Base-by-base conservation (phyloP, 2,888 invertebrate species). In the Carpatolechia fugitivella region DNA sequence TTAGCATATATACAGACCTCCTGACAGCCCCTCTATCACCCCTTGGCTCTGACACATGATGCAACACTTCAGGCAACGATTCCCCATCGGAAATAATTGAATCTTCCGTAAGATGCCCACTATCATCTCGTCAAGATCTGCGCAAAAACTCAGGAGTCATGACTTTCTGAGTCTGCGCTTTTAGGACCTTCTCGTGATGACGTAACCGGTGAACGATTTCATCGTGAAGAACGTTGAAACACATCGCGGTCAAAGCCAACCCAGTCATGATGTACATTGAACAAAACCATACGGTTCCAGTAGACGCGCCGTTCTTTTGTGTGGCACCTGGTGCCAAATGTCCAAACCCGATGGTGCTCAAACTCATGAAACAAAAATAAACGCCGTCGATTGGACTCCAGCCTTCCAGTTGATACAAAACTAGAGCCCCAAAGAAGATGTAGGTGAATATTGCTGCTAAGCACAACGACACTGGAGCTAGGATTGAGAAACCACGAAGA, bases 281-380 rank as follows among this genome's bases (percentile, higher is more conserved):
- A 79, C 96, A 96, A 82, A 97, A 96, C 97, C 97, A 97, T 60
- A 96, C 93, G 29, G 96, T 96, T 31, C 94, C 93, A 55, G 91
- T 87, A 0, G 90, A 89, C 0, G 90, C 90, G 1, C 85, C 83
- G 54, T 88, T 89, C 59, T 80, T 89, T 55, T 89, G 89, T 1
- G 90, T 88, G 1, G 89, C 86, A 1, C 96, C 96, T 8, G 96
- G 96, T 52, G 96, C 93, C 85, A 96, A 92, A 76, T 97, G 96
- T 20, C 96, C 97, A 70, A 97, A 97, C 10, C 98, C 98, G 71
- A 97, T 97, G 14, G 97, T 97, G 69, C 96, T 97, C 68, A 98
- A 92, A 74, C 97, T 97, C 94, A 98, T 98, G 84, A 98, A 98
- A 85, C 98, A 98, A 84, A 98, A 98, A 84, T 96, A 98, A 69